Evolutionary conservation across 1,140 invertebrate genomes (phyloP), one percentile per base, ranked within the genome.

Genomic region (Sitobion miscanthi): DNA sequence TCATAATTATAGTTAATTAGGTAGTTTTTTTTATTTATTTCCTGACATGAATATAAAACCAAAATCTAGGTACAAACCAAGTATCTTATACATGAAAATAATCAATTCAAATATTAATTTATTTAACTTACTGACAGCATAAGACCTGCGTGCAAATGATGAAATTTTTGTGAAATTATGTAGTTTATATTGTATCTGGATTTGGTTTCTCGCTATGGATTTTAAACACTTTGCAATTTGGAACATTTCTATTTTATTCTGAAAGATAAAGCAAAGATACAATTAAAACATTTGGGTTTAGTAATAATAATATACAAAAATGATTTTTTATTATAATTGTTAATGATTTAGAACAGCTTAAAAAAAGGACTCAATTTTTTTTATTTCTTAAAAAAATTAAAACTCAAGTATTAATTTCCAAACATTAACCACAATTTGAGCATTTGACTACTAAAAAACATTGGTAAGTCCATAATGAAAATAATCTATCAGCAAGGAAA

Each of bases 41-140:
- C 14, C 62, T 69, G 4, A 69, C 14, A n/a, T 17, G 1, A 30
- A n/a, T n/a, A 69, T 83, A 6, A 38, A 38, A 21, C 38, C 35
- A 47, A 45, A 47, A 86, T 25, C 9, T 30, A 47, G 0, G 4
- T 86, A 42, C n/a, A 2, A 20, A 54, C 3, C 23, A 85, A 2
- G 3, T 86, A 47, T 6, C 25, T 45, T 47, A 17, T n/a, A 9
- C 47, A 35, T 45, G 49, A 49, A 82, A 47, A 82, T n/a, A 47
- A 47, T 21, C 47, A 23, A 25, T 17, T 45, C 0, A 90, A 90
- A 25, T 90, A 90, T 35, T 42, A 69, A 54, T 2, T 90, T 38
- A 25, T 42, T 23, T 23, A 11, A 82, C 47, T 93, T 86, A 93
- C 91, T 83, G 17, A 93, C 86, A 42, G 91, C 91, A 54, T 93